These are phyloP conservation scores for Epizoanthus scotinus DNA, from an alignment of 92 coral and sea anemone genomes.

Conservation along the genomic window DNA sequence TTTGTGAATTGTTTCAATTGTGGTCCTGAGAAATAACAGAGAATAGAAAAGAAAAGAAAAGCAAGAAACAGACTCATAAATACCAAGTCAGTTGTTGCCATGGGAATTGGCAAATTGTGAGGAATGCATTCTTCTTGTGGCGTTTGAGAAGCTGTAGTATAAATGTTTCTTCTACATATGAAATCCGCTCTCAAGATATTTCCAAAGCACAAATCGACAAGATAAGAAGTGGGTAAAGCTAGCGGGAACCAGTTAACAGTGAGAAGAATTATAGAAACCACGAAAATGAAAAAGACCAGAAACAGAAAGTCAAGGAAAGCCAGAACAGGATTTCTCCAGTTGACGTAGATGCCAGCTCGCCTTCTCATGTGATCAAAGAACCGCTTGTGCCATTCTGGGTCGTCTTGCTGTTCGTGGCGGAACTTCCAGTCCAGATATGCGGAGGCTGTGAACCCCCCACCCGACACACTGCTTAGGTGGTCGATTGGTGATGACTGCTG, in stretches of 20 bases:
- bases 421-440: slow-evolving; percentile 92
- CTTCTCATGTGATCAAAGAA: slow-evolving; percentile 77
- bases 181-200: slow-evolving; percentile 63
- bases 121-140: slow-evolving; percentile 4
- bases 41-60: not conserved
- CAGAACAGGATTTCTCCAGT: slow-evolving; percentile 70
- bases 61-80: not conserved
- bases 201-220: slow-evolving; percentile 76
- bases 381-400: slow-evolving; percentile 79
- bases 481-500: slow-evolving; percentile 66
- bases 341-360: slow-evolving; percentile 49
- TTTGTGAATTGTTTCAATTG: not conserved
- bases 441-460: slow-evolving; percentile 87
- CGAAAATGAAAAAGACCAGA: slow-evolving; percentile 37
- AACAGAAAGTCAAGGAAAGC: slow-evolving; percentile 56
- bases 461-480: slow-evolving; percentile 83
- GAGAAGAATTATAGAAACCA: slow-evolving; percentile 67
- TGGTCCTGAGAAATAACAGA: not conserved
- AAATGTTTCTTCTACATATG: slow-evolving; percentile 41
- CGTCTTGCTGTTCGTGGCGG: slow-evolving; percentile 73
- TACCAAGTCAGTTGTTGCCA: not conserved
- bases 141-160: not conserved
- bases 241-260: slow-evolving; percentile 51
- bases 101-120: not conserved
- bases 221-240: slow-evolving; percentile 71